Evolutionary conservation across 2,797 vertebrate genomes (phyloP).

Genomic region (Sphaeramia orbicularis): DNA sequence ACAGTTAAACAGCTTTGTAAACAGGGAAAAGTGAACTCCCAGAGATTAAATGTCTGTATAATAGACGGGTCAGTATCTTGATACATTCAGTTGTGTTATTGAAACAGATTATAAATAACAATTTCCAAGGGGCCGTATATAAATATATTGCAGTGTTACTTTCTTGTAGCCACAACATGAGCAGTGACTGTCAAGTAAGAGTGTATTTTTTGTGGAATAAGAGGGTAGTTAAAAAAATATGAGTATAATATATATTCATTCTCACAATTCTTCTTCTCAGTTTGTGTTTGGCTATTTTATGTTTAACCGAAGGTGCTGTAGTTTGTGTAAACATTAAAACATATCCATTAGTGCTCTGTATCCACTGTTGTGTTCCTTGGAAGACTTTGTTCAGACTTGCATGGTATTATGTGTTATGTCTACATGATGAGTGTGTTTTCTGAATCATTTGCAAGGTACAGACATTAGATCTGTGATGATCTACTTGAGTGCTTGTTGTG

Average conservation of each 20-base stretch:
- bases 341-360: no score
- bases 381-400: conserved; percentile 22
- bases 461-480: conserved; percentile 1
- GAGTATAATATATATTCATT: no score
- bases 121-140: not conserved
- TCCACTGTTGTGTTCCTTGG: not conserved
- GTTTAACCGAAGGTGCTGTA: no score
- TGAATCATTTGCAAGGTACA: conserved; percentile 21
- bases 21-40: no score
- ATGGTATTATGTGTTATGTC: conserved; percentile 8
- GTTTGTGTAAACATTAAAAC: no score
- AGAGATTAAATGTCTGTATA: not conserved
- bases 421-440: not conserved
- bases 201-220: not conserved
- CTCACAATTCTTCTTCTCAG: no score
- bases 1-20: no score
- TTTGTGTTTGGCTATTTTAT: no score
- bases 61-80: no score
- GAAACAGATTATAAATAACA: not conserved
- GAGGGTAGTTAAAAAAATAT: no score
- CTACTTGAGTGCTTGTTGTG: not conserved
- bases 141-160: not conserved
- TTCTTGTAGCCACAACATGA: not conserved
- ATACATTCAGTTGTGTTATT: no score
- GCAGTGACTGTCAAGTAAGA: not conserved